Evolutionary conservation across 2,888 invertebrate genomes (phyloP), one percentile per base, ranked within the genome.

Genomic region (Mamestra brassicae): DNA sequence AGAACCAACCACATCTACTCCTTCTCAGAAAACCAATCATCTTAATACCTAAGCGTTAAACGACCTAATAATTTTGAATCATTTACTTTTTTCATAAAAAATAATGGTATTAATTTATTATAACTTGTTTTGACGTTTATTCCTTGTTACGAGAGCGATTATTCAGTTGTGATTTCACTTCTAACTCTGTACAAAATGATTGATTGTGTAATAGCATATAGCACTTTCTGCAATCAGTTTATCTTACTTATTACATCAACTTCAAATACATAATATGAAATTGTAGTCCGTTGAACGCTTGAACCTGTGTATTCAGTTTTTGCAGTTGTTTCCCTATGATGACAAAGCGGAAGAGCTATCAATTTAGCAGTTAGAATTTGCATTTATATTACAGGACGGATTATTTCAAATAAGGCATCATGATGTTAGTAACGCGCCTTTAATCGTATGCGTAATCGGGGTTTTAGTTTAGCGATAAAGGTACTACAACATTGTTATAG

Each of bases 161-260:
- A 84, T 81, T 78, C 74, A 86, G 87, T 76, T 83, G 68, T 78
- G 81, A 87, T 90, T 90, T 88, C 89, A 85, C 80, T 84, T 86
- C 72, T 76, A 77, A 70, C 71, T 63, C 17, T 34, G 65, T 74
- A 69, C 70, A 66, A 67, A 68, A 71, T 85, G 75, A 86, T 85
- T 76, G 84, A 87, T 90, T 90, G 89, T 89, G 85, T 89, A 91
- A 89, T 86, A 47, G 83, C 86, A 87, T 86, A 85, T 86, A 77
- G 84, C 88, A 88, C 86, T 87, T 87, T 89, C 82, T 85, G 85
- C 81, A 84, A 77, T 75, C 80, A 81, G 71, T 80, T 83, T 84
- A 89, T 83, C 80, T 69, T 76, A 76, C 54, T 74, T 82, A 83
- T 90, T 89, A 87, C 89, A 89, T 89, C 85, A 89, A 88, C 79